These are phyloP conservation scores for Peromyscus polionotus DNA, from an alignment of 2,113 vertebrate species.

Conservation along the genomic window DNA sequence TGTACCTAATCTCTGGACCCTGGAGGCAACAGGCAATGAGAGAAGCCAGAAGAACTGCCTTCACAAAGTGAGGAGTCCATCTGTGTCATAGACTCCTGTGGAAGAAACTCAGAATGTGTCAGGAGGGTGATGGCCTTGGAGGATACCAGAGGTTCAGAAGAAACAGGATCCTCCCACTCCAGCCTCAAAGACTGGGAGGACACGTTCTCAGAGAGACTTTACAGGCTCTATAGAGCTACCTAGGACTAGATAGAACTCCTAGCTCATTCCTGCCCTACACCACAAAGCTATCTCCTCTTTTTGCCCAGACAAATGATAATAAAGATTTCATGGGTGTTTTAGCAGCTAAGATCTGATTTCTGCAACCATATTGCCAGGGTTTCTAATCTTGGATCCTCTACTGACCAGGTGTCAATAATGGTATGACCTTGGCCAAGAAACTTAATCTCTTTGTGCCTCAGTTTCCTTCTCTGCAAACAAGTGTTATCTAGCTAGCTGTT, in stretches of 20 bases:
- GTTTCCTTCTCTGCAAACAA: slow-evolving; percentile 64
- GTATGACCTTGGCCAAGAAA: slow-evolving; percentile 20
- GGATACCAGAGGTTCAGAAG: background rate
- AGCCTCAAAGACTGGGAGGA: background rate
- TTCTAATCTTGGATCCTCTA: slow-evolving; percentile 46
- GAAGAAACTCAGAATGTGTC: background rate
- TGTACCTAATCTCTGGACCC: background rate
- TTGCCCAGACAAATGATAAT: background rate
- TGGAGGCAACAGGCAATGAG: background rate
- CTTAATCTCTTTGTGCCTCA: slow-evolving; percentile 49
- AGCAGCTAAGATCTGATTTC: slow-evolving; percentile 28
- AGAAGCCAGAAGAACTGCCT: background rate
- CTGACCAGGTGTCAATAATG: slow-evolving; percentile 41
- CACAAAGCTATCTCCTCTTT: background rate
- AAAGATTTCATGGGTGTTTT: background rate
- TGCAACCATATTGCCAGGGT: background rate
- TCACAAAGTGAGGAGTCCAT: background rate
- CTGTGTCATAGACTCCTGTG: no score
- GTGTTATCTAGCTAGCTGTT: background rate
- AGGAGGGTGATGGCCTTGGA: background rate
- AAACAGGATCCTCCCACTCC: background rate
- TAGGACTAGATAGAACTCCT: background rate
- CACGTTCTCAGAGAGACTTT: background rate
- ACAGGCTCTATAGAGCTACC: background rate
- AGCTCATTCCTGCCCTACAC: background rate